phyloP scores from a whole-genome alignment of 2,888 invertebrate genomes.

The Caenorhabditis angaria region DNA sequence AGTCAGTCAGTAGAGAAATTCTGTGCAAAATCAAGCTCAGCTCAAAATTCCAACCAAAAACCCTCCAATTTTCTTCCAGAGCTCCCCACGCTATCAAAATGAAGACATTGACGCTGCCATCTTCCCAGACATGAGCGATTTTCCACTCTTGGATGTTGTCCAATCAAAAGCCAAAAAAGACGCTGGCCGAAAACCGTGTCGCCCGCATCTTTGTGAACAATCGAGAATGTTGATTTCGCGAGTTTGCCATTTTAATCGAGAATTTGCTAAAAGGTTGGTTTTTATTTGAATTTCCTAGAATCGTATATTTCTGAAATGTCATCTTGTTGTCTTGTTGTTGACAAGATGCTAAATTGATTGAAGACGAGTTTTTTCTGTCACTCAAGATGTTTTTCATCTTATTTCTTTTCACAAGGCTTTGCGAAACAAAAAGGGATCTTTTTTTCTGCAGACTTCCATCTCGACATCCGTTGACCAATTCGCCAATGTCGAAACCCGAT shows the following conservation, averaged over 20 bases:
- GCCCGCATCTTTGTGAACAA: constrained; percentile 43
- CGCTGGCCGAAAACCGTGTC: constrained; percentile 40
- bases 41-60: no score
- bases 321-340: background rate
- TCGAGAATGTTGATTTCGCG: constrained; percentile 42
- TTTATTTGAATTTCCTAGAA: no score
- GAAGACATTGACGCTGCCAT: constrained; percentile 25
- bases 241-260: constrained; percentile 39
- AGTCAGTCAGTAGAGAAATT: no score
- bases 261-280: constrained; percentile 34
- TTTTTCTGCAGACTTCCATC: constrained; percentile 34
- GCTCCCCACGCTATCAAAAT: constrained; percentile 30
- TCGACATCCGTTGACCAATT: constrained; percentile 33
- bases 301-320: background rate
- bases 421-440: no score
- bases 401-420: background rate
- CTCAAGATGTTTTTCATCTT: background rate
- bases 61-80: constrained; percentile 21
- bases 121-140: constrained; percentile 41
- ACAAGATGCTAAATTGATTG: background rate
- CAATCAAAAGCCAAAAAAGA: constrained; percentile 41
- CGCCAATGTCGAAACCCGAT: constrained; percentile 39
- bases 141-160: constrained; percentile 39
- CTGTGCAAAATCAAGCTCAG: no score
- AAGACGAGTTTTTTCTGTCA: background rate